A percentile compares a stretch with the other conserved stretches of the same genome.
Conservation (phyloP, 2,797 vertebrate species). For the Anomalospiza imberbis region DNA sequence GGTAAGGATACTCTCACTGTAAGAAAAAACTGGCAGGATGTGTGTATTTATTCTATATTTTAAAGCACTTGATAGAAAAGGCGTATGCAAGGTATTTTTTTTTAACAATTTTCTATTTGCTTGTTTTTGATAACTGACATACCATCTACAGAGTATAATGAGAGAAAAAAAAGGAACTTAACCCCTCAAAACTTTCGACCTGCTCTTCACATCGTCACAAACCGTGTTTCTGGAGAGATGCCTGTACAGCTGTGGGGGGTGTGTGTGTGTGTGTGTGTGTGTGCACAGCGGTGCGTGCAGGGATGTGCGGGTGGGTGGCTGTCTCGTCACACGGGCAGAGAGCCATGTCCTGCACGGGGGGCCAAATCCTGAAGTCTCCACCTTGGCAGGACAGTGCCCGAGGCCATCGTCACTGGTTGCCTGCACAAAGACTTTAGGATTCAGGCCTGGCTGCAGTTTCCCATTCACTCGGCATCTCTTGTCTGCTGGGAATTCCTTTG, state of each 20-base stretch:
- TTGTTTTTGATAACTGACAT: conserved; percentile 78
- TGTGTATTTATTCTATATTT: conserved; percentile 87
- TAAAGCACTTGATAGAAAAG: conserved; percentile 99
- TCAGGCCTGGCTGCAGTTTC: neutral
- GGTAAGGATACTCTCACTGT: conserved; percentile 99
- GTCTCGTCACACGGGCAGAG: neutral
- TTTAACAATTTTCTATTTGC: conserved; percentile 74
- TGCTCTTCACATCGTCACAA: conserved; percentile 76
- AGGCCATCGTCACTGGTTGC: rapidly evolving
- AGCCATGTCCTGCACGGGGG: neutral
- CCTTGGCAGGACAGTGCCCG: neutral
- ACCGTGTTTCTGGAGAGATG: conserved; percentile 55
- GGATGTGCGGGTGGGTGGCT: neutral
- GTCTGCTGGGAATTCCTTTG: neutral
- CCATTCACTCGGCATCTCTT: neutral
- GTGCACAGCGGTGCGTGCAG: neutral
- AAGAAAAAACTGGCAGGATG: conserved; percentile 92
- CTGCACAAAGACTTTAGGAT: neutral
- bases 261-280: neutral
- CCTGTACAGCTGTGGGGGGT: conserved; percentile 19
- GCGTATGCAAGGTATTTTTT: conserved; percentile 80
- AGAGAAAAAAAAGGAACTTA: conserved; percentile 81
- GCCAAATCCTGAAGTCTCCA: neutral
- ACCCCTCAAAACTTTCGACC: conserved; percentile 79
- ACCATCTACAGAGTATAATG: conserved; percentile 80